Percentiles rank a stretch among this genome's conserved stretches.
Evolutionary conservation across 2,113 vertebrate genomes (phyloP).

Genomic region (Ancistrus triradiatus): DNA sequence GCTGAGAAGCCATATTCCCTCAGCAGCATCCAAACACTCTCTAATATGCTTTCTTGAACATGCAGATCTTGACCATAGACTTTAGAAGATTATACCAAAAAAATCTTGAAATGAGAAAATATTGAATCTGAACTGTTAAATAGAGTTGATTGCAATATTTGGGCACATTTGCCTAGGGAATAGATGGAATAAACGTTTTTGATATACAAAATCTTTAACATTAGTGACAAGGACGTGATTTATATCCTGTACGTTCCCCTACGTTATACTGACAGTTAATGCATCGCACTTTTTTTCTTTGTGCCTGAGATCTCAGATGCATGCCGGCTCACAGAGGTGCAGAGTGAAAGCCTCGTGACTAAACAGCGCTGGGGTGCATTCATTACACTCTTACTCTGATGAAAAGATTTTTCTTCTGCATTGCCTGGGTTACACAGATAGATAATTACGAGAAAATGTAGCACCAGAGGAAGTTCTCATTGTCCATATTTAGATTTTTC

Average conservation of each 20-base stretch:
- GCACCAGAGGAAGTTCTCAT: slow-evolving; percentile 69
- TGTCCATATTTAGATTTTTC: slow-evolving; percentile 50
- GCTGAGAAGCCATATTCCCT: slow-evolving; percentile 37
- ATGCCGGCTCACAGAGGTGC: slow-evolving; percentile 32
- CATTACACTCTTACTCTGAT: slow-evolving; percentile 70
- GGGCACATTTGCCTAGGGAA: slow-evolving; percentile 36
- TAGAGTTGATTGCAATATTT: slow-evolving; percentile 13
- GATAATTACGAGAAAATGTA: slow-evolving; percentile 62
- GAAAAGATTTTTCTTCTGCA: slow-evolving; percentile 52
- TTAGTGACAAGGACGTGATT: slow-evolving; percentile 14
- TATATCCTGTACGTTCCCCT: slow-evolving; percentile 1
- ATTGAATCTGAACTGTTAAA: slow-evolving; percentile 7
- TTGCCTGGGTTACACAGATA: slow-evolving; percentile 58
- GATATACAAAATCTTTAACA: slow-evolving; percentile 52
- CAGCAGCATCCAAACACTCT: slow-evolving; percentile 29
- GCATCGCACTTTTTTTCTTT: slow-evolving; percentile 23
- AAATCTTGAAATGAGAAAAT: slow-evolving; percentile 11
- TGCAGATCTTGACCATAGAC: slow-evolving; percentile 44
- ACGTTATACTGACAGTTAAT: slow-evolving; percentile 29
- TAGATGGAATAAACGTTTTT: slow-evolving; percentile 43
- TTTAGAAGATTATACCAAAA: slow-evolving; percentile 29
- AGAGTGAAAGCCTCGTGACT: slow-evolving; percentile 59
- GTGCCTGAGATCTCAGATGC: slow-evolving; percentile 16
- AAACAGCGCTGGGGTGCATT: slow-evolving; percentile 65
- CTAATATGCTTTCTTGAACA: slow-evolving; percentile 43